phyloP scores from a whole-genome alignment of 2,888 invertebrate genomes.

The Neoitamus cyanurus region DNA sequence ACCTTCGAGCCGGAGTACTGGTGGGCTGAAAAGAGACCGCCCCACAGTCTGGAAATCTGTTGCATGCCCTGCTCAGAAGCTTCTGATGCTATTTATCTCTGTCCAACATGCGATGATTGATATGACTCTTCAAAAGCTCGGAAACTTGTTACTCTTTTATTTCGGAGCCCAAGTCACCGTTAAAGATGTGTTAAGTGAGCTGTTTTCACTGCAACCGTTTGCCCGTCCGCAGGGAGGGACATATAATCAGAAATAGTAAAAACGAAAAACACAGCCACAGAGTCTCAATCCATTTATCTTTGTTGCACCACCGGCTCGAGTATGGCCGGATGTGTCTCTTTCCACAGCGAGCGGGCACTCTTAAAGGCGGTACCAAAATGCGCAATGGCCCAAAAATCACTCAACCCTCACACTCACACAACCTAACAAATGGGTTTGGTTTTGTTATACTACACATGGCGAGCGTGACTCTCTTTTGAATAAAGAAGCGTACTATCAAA shows the following conservation, averaged over 20 bases:
- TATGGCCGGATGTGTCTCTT: background rate
- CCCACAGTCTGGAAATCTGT: background rate
- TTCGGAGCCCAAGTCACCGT: constrained; percentile 20
- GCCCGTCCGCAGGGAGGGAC: constrained; percentile 12
- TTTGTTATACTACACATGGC: constrained; percentile 55
- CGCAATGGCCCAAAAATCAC: constrained; percentile 50
- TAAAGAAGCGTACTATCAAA: constrained; percentile 66
- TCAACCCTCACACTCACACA: constrained; percentile 47
- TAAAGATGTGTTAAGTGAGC: constrained; percentile 43
- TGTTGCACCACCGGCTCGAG: background rate
- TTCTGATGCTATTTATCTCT: constrained; percentile 35
- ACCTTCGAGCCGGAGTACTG: background rate
- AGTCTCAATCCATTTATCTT: background rate
- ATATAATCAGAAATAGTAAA: constrained; percentile 8
- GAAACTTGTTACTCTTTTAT: constrained; percentile 37
- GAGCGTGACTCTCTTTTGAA: constrained; percentile 53
- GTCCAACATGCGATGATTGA: constrained; percentile 38
- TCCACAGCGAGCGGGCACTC: background rate
- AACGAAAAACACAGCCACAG: background rate
- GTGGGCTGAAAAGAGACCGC: background rate
- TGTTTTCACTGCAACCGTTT: constrained; percentile 26
- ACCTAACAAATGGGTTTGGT: constrained; percentile 67
- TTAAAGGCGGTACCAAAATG: constrained; percentile 55
- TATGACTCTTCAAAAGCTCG: constrained; percentile 38
- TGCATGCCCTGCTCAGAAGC: background rate